Evolutionary conservation across 2,888 invertebrate genomes (phyloP).

Genomic region (Congeria kusceri): DNA sequence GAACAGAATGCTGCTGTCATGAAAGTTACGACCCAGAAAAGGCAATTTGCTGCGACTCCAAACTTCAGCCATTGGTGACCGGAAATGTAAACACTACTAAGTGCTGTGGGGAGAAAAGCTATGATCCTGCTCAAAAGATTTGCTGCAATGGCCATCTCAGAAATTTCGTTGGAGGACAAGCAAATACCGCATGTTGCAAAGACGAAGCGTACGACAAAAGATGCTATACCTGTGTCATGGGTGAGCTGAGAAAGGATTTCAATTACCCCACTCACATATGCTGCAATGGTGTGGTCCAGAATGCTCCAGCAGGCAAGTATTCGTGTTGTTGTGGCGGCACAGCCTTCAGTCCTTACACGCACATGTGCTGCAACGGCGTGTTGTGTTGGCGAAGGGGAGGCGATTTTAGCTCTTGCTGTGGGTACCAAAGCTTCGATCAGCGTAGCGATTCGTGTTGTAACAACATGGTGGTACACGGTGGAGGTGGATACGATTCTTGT

Average conservation of each 20-base stretch:
- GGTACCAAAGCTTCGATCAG: neutral
- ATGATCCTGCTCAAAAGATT: neutral
- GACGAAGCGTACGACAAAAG: constrained; percentile 4
- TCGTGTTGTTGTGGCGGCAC: neutral
- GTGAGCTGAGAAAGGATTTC: constrained; percentile 1
- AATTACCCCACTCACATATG: constrained; percentile 6
- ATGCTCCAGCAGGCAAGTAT: neutral
- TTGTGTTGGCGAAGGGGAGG: neutral
- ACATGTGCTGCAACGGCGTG: neutral
- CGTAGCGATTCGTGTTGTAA: neutral
- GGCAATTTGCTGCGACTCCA: neutral
- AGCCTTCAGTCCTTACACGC: neutral
- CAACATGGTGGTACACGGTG: neutral
- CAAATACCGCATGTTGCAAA: neutral
- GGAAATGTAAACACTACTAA: neutral
- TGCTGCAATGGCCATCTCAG: neutral
- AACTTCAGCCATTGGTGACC: neutral
- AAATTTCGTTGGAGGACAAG: neutral
- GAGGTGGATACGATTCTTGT: neutral
- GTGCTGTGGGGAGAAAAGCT: neutral
- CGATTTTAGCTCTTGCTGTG: constrained; percentile 1
- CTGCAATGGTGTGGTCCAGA: neutral
- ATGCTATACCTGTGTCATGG: constrained; percentile 11
- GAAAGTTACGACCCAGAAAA: constrained; percentile 1
- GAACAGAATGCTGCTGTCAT: constrained; percentile 6